A percentile compares a stretch with the other conserved stretches of the same genome.
These are phyloP conservation scores for Drosophila neonasuta DNA, from an alignment of 2,888 invertebrate species.

Conservation along the genomic window DNA sequence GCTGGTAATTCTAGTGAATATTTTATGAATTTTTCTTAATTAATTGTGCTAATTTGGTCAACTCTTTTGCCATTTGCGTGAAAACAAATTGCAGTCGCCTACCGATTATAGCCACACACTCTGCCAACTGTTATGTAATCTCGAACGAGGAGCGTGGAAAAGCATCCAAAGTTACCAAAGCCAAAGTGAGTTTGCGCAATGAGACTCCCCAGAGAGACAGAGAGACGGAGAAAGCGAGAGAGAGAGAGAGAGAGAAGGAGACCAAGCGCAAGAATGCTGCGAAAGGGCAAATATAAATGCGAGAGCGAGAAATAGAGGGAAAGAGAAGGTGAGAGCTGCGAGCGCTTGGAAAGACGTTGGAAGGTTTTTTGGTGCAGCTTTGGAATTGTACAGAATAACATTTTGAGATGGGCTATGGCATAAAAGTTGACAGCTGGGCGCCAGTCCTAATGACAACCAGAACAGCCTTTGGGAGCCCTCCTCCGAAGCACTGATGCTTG, in stretches of 20 bases:
- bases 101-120: slow-evolving; percentile 67
- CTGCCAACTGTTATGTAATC: slow-evolving; percentile 80
- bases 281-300: background rate
- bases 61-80: slow-evolving; percentile 53
- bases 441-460: slow-evolving; percentile 54
- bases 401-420: slow-evolving; percentile 32
- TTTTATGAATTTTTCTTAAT: slow-evolving; percentile 43
- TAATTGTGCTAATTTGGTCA: slow-evolving; percentile 40
- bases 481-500: background rate
- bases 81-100: slow-evolving; percentile 60
- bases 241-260: slow-evolving; percentile 13
- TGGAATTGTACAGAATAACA: slow-evolving; percentile 42
- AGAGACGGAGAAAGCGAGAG: background rate
- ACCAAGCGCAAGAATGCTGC: background rate
- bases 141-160: slow-evolving; percentile 61
- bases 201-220: slow-evolving; percentile 17
- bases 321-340: background rate
- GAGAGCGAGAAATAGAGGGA: background rate
- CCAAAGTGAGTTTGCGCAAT: slow-evolving; percentile 55
- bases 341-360: slow-evolving; percentile 46
- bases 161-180: slow-evolving; percentile 55
- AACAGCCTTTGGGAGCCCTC: slow-evolving; percentile 21
- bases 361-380: slow-evolving; percentile 46
- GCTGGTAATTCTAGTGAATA: slow-evolving; percentile 25
- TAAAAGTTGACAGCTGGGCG: slow-evolving; percentile 69